Conservation (phyloP, 2,113 vertebrate species). For the Hemiscyllium ocellatum region DNA sequence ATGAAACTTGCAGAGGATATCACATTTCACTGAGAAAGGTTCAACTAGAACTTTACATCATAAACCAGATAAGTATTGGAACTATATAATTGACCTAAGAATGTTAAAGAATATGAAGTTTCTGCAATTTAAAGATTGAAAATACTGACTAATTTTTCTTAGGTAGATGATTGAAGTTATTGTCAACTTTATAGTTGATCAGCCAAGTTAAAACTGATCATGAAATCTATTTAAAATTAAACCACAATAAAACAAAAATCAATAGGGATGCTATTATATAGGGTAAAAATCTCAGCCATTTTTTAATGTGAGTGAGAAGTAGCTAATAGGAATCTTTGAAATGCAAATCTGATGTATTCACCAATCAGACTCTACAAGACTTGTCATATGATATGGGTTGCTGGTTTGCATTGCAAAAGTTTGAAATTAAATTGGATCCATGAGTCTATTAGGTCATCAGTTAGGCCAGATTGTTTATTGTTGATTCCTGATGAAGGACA, state of each 20-base stretch:
- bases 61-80: neutral
- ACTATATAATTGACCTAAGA: neutral
- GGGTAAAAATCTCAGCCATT: neutral
- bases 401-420: neutral
- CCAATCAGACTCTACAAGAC: neutral
- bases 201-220: neutral
- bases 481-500: no score
- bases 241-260: neutral
- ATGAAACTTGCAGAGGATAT: neutral
- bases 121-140: neutral
- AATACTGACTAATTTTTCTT: neutral
- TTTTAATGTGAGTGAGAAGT: neutral
- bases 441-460: neutral
- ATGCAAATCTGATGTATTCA: neutral
- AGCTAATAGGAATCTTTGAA: neutral
- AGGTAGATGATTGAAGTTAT: neutral
- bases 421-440: neutral
- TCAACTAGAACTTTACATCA: neutral
- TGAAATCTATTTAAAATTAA: neutral
- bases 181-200: neutral
- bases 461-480: neutral
- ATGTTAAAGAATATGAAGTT: neutral
- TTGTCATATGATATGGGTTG: neutral
- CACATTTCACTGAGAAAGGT: neutral
- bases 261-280: neutral